These are phyloP conservation scores for Orthonevra nobilis DNA, from an alignment of 2,888 invertebrate genomes.

Conservation along the genomic window DNA sequence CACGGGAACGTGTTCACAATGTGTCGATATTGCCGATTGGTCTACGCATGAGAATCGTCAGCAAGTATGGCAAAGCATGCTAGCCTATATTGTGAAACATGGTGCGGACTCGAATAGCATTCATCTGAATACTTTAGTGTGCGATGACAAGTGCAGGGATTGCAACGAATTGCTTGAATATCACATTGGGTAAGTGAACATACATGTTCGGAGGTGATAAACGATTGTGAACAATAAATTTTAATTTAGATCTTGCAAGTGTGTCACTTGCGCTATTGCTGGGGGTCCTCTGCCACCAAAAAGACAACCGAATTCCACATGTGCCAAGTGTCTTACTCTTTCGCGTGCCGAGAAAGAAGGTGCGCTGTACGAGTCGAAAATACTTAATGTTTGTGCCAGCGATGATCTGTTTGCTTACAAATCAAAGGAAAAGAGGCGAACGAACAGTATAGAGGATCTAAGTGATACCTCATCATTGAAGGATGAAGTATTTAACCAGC, in stretches of 20 bases:
- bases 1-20: slow-evolving; percentile 75
- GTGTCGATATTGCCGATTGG: slow-evolving; percentile 77
- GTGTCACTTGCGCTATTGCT: slow-evolving; percentile 79
- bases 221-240: too few species aligned
- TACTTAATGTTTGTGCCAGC: slow-evolving; percentile 77
- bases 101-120: slow-evolving; percentile 77
- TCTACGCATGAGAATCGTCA: slow-evolving; percentile 77
- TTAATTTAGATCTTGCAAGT: slow-evolving; percentile 77
- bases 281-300: slow-evolving; percentile 76
- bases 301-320: slow-evolving; percentile 73
- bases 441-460: slow-evolving; percentile 72
- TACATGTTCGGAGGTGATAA: too few species aligned
- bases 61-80: slow-evolving; percentile 79
- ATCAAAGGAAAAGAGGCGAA: slow-evolving; percentile 70
- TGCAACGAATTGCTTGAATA: slow-evolving; percentile 77
- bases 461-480: slow-evolving; percentile 72
- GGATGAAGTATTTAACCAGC: slow-evolving; percentile 63
- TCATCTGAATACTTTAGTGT: slow-evolving; percentile 76
- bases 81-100: slow-evolving; percentile 77
- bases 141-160: slow-evolving; percentile 77
- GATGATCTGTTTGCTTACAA: slow-evolving; percentile 75
- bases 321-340: slow-evolving; percentile 78
- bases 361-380: slow-evolving; percentile 78
- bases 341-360: slow-evolving; percentile 78
- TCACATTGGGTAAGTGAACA: slow-evolving; percentile 77